These are phyloP conservation scores for Takifugu rubripes DNA, from an alignment of 2,797 vertebrate species.

Conservation along the genomic window DNA sequence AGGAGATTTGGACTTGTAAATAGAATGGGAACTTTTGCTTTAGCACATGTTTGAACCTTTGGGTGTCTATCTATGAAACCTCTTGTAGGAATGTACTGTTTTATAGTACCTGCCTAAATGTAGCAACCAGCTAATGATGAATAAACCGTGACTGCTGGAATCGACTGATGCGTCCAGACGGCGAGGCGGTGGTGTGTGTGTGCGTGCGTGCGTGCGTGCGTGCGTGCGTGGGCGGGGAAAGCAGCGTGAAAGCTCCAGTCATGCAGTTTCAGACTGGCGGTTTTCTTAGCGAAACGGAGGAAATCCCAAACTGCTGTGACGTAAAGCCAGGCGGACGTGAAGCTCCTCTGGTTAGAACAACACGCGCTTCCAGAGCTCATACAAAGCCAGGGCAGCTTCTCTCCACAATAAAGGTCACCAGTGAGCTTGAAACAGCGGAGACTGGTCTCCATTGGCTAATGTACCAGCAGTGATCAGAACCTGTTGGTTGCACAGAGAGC, in stretches of 20 bases:
- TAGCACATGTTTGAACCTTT: constrained; percentile 11
- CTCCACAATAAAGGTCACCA: constrained; percentile 51
- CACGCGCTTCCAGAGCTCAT: constrained; percentile 41
- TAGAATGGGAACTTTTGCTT: constrained; percentile 28
- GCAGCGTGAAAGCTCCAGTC: too few species aligned
- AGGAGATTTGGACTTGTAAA: constrained; percentile 56
- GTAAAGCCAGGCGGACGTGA: constrained; percentile 33
- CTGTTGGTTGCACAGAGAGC: too few species aligned
- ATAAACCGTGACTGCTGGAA: not conserved
- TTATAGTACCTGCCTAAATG: constrained; percentile 74
- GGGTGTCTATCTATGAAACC: constrained; percentile 60
- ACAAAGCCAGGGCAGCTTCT: not conserved
- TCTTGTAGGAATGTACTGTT: constrained; percentile 74
- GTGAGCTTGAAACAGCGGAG: too few species aligned
- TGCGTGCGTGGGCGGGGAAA: too few species aligned
- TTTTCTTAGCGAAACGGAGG: constrained; percentile 24
- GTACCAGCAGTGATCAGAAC: too few species aligned
- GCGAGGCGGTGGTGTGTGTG: too few species aligned
- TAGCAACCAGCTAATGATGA: constrained; percentile 65
- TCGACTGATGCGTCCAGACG: not conserved
- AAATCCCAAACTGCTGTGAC: constrained; percentile 18
- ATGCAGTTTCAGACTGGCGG: constrained; percentile 1
- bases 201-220: too few species aligned
- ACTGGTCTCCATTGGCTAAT: too few species aligned
- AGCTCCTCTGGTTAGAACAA: constrained; percentile 41